A percentile compares a stretch with the other conserved stretches of the same genome.
phyloP scores from a whole-genome alignment of 2,797 vertebrate species.

The Netta rufina region DNA sequence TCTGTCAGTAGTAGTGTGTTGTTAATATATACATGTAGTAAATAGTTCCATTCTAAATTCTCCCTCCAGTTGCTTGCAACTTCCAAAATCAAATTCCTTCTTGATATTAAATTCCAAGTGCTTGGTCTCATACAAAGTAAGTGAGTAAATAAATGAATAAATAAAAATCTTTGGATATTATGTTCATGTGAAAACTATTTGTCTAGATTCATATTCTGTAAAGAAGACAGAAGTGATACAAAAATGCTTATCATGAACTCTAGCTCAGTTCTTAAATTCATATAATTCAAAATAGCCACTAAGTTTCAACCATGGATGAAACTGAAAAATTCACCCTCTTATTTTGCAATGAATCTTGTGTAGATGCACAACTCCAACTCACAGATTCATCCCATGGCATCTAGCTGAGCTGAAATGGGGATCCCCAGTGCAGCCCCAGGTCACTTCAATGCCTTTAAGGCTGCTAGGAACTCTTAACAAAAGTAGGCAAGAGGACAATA shows the following conservation, averaged over 20 bases:
- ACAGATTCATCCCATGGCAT: not conserved
- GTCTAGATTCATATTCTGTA: not conserved
- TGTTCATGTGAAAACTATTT: not conserved
- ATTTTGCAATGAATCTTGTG: not conserved
- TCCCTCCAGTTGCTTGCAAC: constrained; percentile 14
- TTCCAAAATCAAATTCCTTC: constrained; percentile 13
- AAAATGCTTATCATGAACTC: not conserved
- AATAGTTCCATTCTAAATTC: not conserved
- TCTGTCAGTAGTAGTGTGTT: not conserved
- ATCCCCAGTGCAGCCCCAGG: not conserved
- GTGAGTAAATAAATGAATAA: too few species aligned
- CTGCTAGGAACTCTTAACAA: not conserved
- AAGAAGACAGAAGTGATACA: not conserved
- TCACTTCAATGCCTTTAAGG: not conserved
- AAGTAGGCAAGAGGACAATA: not conserved
- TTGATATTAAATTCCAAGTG: not conserved
- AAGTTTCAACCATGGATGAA: not conserved
- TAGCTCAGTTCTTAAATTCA: not conserved
- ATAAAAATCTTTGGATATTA: not conserved
- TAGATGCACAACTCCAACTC: not conserved
- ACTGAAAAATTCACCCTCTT: not conserved
- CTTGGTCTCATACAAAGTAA: not conserved
- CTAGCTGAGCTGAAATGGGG: not conserved
- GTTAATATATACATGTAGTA: not conserved
- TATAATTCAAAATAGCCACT: not conserved